A percentile compares a stretch with the other conserved stretches of the same genome.
phyloP scores from a whole-genome alignment of 2,888 invertebrate species.

The Spodoptera exigua region DNA sequence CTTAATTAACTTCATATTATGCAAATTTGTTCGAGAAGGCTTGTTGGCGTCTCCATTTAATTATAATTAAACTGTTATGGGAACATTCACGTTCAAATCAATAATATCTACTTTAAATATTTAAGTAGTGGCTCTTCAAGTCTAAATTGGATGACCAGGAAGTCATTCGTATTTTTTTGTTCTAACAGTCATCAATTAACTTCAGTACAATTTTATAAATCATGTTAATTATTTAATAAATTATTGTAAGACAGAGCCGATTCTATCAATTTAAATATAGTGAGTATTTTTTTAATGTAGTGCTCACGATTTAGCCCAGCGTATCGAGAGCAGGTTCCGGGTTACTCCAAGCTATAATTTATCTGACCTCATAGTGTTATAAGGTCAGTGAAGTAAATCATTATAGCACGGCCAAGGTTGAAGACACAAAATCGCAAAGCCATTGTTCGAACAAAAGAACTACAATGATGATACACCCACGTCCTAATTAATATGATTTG shows the following conservation, averaged over 20 bases:
- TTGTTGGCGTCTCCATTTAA: neutral
- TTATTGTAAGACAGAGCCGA: slow-evolving; percentile 5
- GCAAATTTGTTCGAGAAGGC: neutral
- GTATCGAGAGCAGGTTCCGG: slow-evolving; percentile 76
- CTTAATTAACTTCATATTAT: slow-evolving; percentile 2
- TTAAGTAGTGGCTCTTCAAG: slow-evolving; percentile 4
- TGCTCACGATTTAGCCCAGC: slow-evolving; percentile 76
- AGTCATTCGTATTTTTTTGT: slow-evolving; percentile 19
- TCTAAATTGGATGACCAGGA: slow-evolving; percentile 27
- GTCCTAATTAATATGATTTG: slow-evolving; percentile 33
- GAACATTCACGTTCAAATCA: slow-evolving; percentile 1
- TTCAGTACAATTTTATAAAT: slow-evolving; percentile 3
- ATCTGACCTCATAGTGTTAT: slow-evolving; percentile 70
- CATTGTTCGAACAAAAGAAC: slow-evolving; percentile 58
- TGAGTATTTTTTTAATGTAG: slow-evolving; percentile 59
- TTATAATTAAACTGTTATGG: neutral
- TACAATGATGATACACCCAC: slow-evolving; percentile 60
- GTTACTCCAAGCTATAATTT: slow-evolving; percentile 75
- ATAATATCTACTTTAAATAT: neutral
- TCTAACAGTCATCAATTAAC: slow-evolving; percentile 3
- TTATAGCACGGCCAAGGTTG: slow-evolving; percentile 72
- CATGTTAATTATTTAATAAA: slow-evolving; percentile 11
- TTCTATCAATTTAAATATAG: slow-evolving; percentile 19
- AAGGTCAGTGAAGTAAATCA: slow-evolving; percentile 75
- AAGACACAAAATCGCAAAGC: slow-evolving; percentile 44